Evolutionary conservation across 2,888 invertebrate genomes (phyloP), one percentile per base, ranked within the genome.

Genomic region (Iphiclides podalirius): DNA sequence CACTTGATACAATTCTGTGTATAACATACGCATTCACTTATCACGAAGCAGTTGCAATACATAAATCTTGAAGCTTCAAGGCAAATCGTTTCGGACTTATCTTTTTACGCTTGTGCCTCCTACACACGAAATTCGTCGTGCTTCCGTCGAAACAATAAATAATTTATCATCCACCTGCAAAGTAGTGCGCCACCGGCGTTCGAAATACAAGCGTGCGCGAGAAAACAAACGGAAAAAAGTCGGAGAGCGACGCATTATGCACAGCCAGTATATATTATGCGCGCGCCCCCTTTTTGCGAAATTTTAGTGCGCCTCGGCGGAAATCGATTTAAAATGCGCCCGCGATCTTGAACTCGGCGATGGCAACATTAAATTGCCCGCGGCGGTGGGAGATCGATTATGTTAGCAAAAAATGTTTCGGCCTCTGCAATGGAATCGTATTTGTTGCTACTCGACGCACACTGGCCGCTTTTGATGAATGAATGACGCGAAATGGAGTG

Each of bases 301-400:
- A 54, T 55, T 58, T 58, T 37, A 43, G 51, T 55, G 52, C 50
- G 42, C 47, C 55, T 57, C 53, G 43, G 52, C 48, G 53, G 58
- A 57, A 60, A 62, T 56, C 50, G 51, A 61, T 57, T 64, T 59
- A 53, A 46, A 52, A 61, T 64, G 54, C 56, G 53, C 54, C 58
- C 56, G 58, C 59, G 60, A 60, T 57, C 58, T 60, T 60, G 60
- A 58, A 58, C 57, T 61, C 43, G 53, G 60, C 41, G 53, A 60
- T 63, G 54, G 57, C 50, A 50, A 54, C 49, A 49, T 44, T 13
- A 44, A 40, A 44, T 39, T 49, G 49, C 28, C 16, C 7, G 28
- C 13, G 43, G 39, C 11, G 49, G 35, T 23, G n/a, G 16, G 16
- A 37, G 33, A 16, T 43, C 16, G 26, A 20, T 17, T 40, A 37